A percentile compares a stretch with the other conserved stretches of the same genome.
These are phyloP conservation scores for Mormyrus hasselquistii DNA, from an alignment of 2,797 vertebrate genomes.

Conservation along the genomic window DNA sequence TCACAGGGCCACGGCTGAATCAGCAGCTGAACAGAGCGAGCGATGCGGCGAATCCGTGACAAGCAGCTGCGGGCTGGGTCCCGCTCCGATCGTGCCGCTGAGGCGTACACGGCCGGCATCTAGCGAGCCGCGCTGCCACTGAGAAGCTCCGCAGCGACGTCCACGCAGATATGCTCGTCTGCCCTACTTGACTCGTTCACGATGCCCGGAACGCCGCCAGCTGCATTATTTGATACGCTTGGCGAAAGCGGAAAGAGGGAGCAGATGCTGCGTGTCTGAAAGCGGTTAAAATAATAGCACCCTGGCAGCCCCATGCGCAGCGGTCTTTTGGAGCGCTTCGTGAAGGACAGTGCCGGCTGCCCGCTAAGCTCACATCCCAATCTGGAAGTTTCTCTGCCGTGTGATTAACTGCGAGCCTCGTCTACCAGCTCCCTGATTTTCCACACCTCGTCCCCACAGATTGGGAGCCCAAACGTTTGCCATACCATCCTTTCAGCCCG, in stretches of 20 bases:
- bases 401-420: background rate
- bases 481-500: background rate
- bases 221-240: background rate
- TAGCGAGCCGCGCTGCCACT: background rate
- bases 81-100: background rate
- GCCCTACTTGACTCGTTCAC: background rate
- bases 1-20: background rate
- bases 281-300: background rate
- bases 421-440: background rate
- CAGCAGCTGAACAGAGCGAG: background rate
- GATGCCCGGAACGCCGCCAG: background rate
- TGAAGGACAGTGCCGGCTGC: background rate
- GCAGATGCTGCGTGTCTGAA: constrained; percentile 5
- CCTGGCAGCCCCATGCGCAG: background rate
- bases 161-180: background rate
- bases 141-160: background rate
- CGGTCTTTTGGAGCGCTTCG: background rate
- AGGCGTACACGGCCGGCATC: background rate
- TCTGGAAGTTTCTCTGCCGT: constrained; percentile 7
- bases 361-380: background rate
- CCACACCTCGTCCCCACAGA: background rate
- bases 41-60: background rate
- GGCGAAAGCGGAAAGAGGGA: background rate
- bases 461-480: background rate
- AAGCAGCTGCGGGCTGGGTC: background rate